Evolutionary conservation across 2,113 vertebrate species (phyloP).

Genomic region (Sula dactylatra): DNA sequence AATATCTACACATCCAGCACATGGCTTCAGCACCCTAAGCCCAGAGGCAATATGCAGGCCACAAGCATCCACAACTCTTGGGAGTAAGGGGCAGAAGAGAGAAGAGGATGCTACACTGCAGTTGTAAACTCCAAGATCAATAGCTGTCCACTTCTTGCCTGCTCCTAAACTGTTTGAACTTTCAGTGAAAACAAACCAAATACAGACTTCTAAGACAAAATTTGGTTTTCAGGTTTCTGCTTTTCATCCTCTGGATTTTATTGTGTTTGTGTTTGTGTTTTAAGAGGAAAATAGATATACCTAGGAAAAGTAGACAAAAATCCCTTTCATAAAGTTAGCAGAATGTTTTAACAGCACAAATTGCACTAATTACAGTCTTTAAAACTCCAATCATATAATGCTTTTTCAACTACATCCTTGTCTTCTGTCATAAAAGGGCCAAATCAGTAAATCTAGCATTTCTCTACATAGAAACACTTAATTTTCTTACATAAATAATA

Average conservation of each 20-base stretch:
- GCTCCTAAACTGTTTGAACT: neutral
- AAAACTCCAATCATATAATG: neutral
- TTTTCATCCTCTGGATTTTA: neutral
- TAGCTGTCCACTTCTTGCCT: neutral
- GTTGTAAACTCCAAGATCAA: neutral
- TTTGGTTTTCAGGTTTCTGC: neutral
- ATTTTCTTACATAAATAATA: neutral
- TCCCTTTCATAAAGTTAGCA: neutral
- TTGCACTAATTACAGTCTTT: neutral
- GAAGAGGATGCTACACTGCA: neutral
- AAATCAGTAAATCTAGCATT: neutral
- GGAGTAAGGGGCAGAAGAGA: neutral
- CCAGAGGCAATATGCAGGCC: neutral
- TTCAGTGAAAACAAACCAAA: neutral
- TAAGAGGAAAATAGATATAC: neutral
- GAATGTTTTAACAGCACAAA: neutral
- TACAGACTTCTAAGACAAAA: neutral
- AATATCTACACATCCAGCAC: neutral
- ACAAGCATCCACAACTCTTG: neutral
- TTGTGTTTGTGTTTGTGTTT: neutral
- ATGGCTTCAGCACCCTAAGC: neutral
- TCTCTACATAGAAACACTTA: neutral
- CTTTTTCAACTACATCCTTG: neutral
- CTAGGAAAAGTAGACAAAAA: neutral
- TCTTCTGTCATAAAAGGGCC: neutral